Percentiles rank a stretch among this genome's conserved stretches.
These are phyloP conservation scores for Leucopsar rothschildi DNA, from an alignment of 2,113 vertebrate species.

Conservation along the genomic window DNA sequence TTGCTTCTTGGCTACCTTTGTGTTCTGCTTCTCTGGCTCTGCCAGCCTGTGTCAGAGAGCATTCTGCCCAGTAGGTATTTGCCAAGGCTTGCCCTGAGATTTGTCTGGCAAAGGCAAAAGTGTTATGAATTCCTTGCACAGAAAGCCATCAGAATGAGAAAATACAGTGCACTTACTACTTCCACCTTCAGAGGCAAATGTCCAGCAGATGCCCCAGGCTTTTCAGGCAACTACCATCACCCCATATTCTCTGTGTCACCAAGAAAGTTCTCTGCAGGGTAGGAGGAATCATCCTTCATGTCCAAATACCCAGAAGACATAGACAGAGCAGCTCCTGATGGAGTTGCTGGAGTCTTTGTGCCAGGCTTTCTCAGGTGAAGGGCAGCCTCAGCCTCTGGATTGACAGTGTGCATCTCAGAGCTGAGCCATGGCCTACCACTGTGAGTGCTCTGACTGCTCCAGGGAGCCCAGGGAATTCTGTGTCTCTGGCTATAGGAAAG, in stretches of 20 bases:
- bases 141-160: not conserved
- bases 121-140: not conserved
- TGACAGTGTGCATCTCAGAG: not conserved
- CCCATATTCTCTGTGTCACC: not conserved
- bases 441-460: not conserved
- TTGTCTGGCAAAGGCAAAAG: not conserved
- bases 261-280: not conserved
- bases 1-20: not conserved
- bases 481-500: not conserved
- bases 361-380: not conserved
- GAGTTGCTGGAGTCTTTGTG: not conserved
- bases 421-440: accelerated
- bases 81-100: not conserved
- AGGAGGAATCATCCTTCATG: not conserved
- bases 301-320: not conserved
- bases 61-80: not conserved
- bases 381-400: not conserved
- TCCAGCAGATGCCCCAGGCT: not conserved
- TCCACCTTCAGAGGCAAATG: not conserved
- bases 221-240: not conserved
- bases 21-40: not conserved
- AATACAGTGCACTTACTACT: not conserved
- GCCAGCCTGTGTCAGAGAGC: not conserved
- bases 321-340: not conserved
- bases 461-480: not conserved